Conservation (phyloP, 1,140 invertebrate genomes). For the Nephila pilipes region DNA sequence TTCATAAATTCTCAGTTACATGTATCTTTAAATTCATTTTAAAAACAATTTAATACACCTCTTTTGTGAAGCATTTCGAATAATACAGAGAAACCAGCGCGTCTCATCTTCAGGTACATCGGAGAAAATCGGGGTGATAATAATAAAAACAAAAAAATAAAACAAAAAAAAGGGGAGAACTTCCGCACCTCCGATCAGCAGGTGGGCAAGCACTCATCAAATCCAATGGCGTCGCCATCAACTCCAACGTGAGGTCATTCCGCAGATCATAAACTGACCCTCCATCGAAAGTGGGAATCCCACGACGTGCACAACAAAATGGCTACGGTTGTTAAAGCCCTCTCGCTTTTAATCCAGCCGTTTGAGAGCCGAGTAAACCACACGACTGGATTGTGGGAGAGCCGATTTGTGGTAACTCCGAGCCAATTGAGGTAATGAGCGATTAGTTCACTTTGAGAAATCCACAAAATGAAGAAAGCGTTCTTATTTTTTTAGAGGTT, state of each 20-base stretch:
- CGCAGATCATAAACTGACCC: slow-evolving; percentile 65
- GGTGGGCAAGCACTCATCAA: slow-evolving; percentile 64
- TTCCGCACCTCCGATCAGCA: slow-evolving; percentile 53
- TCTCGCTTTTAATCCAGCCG: slow-evolving; percentile 53
- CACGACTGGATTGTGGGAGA: background rate
- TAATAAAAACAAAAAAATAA: background rate
- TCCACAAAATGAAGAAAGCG: background rate
- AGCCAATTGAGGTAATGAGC: slow-evolving; percentile 40
- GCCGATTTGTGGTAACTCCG: slow-evolving; percentile 31
- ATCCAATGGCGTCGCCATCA: slow-evolving; percentile 68
- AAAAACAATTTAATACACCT: too few species aligned
- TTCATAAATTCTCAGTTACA: too few species aligned
- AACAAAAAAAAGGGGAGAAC: background rate
- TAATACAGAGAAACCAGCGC: too few species aligned
- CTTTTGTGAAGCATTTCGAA: too few species aligned
- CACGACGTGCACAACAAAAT: slow-evolving; percentile 14
- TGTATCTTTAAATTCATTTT: too few species aligned
- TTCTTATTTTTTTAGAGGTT: background rate
- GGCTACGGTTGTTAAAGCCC: background rate
- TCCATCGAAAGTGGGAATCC: slow-evolving; percentile 17
- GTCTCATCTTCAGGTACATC: too few species aligned
- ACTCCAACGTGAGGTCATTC: slow-evolving; percentile 69
- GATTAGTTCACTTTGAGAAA: background rate
- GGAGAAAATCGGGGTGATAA: background rate
- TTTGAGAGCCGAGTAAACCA: background rate